Percentiles rank a stretch among this genome's conserved stretches.
These are phyloP conservation scores for Zapornia atra DNA, from an alignment of 2,113 vertebrate genomes.

Conservation along the genomic window DNA sequence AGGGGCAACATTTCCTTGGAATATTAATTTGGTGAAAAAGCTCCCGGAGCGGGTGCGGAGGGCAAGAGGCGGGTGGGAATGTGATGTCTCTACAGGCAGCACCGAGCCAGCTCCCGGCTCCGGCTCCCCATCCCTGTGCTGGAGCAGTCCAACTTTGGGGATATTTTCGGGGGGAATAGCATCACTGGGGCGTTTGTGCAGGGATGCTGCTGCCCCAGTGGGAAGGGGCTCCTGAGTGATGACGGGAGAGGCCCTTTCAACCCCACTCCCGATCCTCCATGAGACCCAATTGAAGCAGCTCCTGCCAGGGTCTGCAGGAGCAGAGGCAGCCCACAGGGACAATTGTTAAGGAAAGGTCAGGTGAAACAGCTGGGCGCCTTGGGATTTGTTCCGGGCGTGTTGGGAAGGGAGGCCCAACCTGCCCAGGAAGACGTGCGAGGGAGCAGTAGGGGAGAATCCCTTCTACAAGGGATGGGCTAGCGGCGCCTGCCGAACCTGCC, in stretches of 20 bases:
- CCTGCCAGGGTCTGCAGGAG: not conserved
- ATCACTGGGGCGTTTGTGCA: not conserved
- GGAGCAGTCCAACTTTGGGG: not conserved
- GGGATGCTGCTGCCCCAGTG: not conserved
- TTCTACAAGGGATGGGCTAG: not conserved
- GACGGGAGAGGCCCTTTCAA: not conserved
- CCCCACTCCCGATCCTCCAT: not conserved
- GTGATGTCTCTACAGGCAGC: not conserved
- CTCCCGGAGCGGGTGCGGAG: not conserved
- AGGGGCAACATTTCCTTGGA: not conserved
- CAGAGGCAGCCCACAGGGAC: rapidly evolving
- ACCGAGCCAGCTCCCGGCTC: not conserved
- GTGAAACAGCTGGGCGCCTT: not conserved
- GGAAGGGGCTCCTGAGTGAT: rapidly evolving
- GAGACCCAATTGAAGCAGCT: not conserved
- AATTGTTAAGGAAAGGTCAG: not conserved
- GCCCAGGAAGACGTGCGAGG: not conserved
- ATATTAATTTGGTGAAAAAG: rapidly evolving
- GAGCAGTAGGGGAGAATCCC: not conserved
- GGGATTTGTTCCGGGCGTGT: not conserved
- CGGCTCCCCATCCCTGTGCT: not conserved
- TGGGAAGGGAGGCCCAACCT: rapidly evolving
- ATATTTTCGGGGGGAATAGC: not conserved
- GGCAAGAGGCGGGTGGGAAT: not conserved
- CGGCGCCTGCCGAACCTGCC: not conserved